Percentiles rank a stretch among this genome's conserved stretches.
Evolutionary conservation across 2,888 invertebrate genomes (phyloP).

Genomic region (Glomeris marginata): DNA sequence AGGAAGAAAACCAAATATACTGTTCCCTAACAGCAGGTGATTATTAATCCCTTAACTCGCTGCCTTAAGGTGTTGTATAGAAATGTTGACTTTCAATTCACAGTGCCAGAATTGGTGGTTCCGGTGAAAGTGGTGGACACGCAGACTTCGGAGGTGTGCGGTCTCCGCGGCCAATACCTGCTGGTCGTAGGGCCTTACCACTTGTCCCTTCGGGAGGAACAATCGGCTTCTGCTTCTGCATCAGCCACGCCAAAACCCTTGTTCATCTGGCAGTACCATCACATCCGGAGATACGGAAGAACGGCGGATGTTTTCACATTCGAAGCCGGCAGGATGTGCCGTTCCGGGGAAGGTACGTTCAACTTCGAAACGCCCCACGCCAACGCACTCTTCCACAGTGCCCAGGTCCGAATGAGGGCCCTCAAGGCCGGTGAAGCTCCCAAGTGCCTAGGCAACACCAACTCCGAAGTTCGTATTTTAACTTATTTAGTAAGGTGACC

Average conservation of each 20-base stretch:
- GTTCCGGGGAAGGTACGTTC: conserved; percentile 24
- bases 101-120: conserved; percentile 17
- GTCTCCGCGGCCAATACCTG: conserved; percentile 17
- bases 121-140: conserved; percentile 18
- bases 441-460: not conserved
- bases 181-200: conserved; percentile 17
- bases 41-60: too few relatives aligned
- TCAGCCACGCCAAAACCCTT: conserved; percentile 16
- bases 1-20: conserved; percentile 21
- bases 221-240: not conserved
- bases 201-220: conserved; percentile 8
- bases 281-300: conserved; percentile 24
- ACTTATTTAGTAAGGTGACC: too few relatives aligned
- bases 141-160: conserved; percentile 18
- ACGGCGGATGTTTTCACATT: conserved; percentile 22
- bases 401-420: conserved; percentile 7
- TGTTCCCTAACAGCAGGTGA: conserved; percentile 17
- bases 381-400: conserved; percentile 13
- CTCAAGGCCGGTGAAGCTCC: conserved; percentile 6
- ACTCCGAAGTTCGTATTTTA: too few relatives aligned
- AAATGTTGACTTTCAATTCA: too few relatives aligned
- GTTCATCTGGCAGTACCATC: conserved; percentile 23
- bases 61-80: too few relatives aligned
- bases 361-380: conserved; percentile 11
- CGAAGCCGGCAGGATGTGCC: conserved; percentile 26